Evolutionary conservation across 2,113 vertebrate species (phyloP).

Genomic region (Sakesphorus luctuosus): DNA sequence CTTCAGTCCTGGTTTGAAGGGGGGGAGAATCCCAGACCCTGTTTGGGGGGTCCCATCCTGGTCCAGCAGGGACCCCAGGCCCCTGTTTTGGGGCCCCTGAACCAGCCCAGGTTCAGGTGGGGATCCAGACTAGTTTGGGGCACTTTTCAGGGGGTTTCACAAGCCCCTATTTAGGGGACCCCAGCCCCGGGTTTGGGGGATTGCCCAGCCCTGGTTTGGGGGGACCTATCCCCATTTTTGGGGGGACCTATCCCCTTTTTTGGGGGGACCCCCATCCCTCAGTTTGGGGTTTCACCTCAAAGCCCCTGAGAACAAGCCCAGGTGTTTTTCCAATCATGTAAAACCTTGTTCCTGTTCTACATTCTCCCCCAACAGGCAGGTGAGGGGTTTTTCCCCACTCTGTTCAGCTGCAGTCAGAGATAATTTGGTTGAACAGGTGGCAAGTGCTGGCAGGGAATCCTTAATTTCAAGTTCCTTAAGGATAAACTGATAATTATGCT

Average conservation of each 20-base stretch:
- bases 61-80: not conserved
- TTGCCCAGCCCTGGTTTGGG: too few relatives aligned
- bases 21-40: too few relatives aligned
- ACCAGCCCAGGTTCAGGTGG: not conserved
- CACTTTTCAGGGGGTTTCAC: not conserved
- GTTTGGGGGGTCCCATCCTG: too few relatives aligned
- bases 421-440: not conserved
- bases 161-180: not conserved
- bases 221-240: not conserved
- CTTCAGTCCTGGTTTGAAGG: too few relatives aligned
- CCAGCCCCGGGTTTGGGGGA: not conserved
- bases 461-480: not conserved
- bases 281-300: not conserved
- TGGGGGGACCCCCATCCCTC: not conserved
- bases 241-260: too few relatives aligned
- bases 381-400: not conserved
- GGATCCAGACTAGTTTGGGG: not conserved
- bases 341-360: too few relatives aligned
- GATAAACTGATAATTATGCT: not conserved
- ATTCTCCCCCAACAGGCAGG: accelerated
- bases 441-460: not conserved
- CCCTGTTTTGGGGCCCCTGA: not conserved
- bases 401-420: accelerated
- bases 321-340: not conserved
- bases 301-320: not conserved